Evolutionary conservation across 2,888 invertebrate genomes (phyloP).

Genomic region (Platycnemis pennipes): DNA sequence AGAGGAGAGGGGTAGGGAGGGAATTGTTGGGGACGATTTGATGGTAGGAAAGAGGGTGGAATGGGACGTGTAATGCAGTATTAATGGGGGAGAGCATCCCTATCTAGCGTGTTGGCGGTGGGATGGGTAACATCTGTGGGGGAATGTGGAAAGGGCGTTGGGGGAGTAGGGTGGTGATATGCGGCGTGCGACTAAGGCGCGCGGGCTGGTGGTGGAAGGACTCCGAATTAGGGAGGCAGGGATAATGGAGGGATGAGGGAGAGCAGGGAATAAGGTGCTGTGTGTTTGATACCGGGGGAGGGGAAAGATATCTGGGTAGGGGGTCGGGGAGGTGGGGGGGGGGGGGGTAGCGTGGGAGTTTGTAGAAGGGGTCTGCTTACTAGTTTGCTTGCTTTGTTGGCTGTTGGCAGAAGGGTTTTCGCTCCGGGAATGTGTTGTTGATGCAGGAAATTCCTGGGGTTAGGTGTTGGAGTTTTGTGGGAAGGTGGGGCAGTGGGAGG

Average conservation of each 20-base stretch:
- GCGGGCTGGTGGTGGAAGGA: background rate
- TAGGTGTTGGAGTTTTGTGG: slow-evolving; percentile 54
- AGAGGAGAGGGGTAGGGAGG: background rate
- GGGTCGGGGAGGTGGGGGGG: too few species aligned
- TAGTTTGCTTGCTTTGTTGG: slow-evolving; percentile 12
- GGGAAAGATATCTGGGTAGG: too few species aligned
- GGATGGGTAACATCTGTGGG: background rate
- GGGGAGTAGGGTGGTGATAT: background rate
- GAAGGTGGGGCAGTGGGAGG: background rate
- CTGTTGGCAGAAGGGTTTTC: slow-evolving; percentile 29
- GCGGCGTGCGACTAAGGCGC: background rate
- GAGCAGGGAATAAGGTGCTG: background rate
- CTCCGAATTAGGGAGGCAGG: slow-evolving; percentile 12
- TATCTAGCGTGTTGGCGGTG: background rate
- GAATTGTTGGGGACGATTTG: background rate
- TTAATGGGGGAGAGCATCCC: slow-evolving; percentile 58
- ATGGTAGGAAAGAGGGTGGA: background rate
- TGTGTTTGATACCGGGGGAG: background rate
- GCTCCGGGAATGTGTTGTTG: slow-evolving; percentile 60
- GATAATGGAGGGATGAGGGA: background rate
- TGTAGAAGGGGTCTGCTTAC: slow-evolving; percentile 11
- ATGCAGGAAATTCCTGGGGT: slow-evolving; percentile 66
- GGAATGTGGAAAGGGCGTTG: background rate
- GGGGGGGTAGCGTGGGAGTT: background rate
- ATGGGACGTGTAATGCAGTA: slow-evolving; percentile 63